A percentile compares a stretch with the other conserved stretches of the same genome.
These are phyloP conservation scores for Pterocles gutturalis DNA, from an alignment of 2,113 vertebrate species.

Conservation along the genomic window DNA sequence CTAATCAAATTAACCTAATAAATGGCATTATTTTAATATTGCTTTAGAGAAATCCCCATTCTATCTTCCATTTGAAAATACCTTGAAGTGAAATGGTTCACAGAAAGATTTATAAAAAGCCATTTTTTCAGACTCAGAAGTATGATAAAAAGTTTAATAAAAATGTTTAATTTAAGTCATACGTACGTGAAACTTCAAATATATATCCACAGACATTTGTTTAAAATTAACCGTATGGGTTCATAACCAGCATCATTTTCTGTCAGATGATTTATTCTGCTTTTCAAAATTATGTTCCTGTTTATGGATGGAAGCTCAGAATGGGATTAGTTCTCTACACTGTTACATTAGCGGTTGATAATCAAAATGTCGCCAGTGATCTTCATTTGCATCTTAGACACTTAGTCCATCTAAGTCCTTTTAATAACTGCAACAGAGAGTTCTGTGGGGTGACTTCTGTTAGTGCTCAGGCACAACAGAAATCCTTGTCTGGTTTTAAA, in stretches of 20 bases:
- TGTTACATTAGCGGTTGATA: background rate
- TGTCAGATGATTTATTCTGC: background rate
- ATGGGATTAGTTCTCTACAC: background rate
- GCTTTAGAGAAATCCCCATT: background rate
- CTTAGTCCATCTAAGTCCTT: background rate
- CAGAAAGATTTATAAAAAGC: background rate
- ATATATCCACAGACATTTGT: background rate
- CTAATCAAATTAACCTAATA: constrained; percentile 23
- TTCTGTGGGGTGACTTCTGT: background rate
- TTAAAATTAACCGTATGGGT: background rate
- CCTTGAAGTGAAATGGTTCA: background rate
- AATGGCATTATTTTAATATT: background rate
- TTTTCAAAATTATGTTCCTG: background rate
- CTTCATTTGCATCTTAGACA: background rate
- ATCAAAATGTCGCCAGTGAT: background rate
- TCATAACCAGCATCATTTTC: background rate
- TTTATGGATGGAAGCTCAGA: background rate
- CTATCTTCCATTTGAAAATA: background rate
- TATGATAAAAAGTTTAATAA: background rate
- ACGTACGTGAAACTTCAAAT: background rate
- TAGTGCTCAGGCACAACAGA: background rate
- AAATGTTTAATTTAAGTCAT: background rate
- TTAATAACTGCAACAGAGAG: background rate
- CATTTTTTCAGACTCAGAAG: background rate
- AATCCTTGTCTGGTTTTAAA: background rate